These are phyloP conservation scores for Pteruthius melanotis DNA, from an alignment of 2,113 vertebrate species.

Conservation along the genomic window DNA sequence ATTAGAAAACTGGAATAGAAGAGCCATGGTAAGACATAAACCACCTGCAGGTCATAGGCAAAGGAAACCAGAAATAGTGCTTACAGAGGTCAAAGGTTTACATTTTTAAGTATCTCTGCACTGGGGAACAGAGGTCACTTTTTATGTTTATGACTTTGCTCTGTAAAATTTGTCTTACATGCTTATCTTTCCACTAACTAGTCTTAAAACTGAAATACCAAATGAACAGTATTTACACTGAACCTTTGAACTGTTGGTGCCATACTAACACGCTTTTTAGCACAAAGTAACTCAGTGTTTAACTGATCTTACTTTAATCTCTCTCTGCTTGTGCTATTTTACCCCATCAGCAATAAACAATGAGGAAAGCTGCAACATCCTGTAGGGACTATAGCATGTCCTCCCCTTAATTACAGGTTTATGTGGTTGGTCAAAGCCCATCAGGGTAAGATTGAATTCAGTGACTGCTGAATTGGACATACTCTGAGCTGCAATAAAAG, in stretches of 20 bases:
- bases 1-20: background rate
- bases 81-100: slow-evolving; percentile 1
- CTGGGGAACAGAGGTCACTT: background rate
- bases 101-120: background rate
- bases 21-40: background rate
- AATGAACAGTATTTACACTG: slow-evolving; percentile 4
- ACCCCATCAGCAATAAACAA: background rate
- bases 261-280: background rate
- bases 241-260: background rate
- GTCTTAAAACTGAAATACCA: background rate
- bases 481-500: slow-evolving; percentile 44
- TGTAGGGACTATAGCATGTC: slow-evolving; percentile 31
- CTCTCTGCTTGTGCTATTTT: background rate
- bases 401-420: slow-evolving; percentile 58
- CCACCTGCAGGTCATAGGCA: background rate
- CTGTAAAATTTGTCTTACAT: background rate
- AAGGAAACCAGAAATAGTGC: background rate
- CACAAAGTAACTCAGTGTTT: slow-evolving; percentile 28
- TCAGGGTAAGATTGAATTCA: slow-evolving; percentile 56
- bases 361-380: background rate
- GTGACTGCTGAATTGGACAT: background rate
- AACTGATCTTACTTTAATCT: slow-evolving; percentile 47
- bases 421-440: slow-evolving; percentile 45
- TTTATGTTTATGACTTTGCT: background rate
- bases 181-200: background rate